Conservation (phyloP, 2,113 vertebrate species). For the Mola mola region DNA sequence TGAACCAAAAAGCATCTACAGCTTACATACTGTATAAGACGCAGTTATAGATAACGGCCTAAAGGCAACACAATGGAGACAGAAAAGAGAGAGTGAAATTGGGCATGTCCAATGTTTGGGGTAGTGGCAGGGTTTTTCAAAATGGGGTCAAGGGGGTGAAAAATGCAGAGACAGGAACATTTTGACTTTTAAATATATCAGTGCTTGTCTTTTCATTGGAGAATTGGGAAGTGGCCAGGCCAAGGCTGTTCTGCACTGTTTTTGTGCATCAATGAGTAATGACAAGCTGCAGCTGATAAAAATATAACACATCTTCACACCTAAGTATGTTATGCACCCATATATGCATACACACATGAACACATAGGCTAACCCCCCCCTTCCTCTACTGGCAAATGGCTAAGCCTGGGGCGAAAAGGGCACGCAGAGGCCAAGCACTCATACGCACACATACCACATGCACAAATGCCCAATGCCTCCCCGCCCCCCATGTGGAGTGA, state of each 20-base stretch:
- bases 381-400: constrained; percentile 68
- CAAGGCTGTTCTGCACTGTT: constrained; percentile 29
- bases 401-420: constrained; percentile 68
- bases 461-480: constrained; percentile 14
- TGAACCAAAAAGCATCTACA: too few species aligned
- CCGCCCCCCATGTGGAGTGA: constrained; percentile 25
- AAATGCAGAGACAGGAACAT: constrained; percentile 45
- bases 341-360: constrained; percentile 30
- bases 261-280: constrained; percentile 71
- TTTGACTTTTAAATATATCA: constrained; percentile 58
- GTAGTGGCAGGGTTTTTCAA: not conserved
- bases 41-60: too few species aligned
- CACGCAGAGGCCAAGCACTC: constrained; percentile 64
- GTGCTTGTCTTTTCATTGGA: constrained; percentile 22
- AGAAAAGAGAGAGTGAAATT: constrained; percentile 40
- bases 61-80: constrained; percentile 1
- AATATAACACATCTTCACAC: constrained; percentile 73
- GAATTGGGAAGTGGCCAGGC: constrained; percentile 36
- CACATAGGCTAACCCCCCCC: constrained; percentile 20
- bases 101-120: constrained; percentile 26
- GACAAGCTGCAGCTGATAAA: constrained; percentile 72
- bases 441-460: constrained; percentile 19
- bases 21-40: too few species aligned
- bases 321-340: constrained; percentile 66
- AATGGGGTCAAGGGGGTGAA: constrained; percentile 39